Base-by-base conservation (phyloP, 2,888 invertebrate species). In the Scaptomyza reducta region DNA sequence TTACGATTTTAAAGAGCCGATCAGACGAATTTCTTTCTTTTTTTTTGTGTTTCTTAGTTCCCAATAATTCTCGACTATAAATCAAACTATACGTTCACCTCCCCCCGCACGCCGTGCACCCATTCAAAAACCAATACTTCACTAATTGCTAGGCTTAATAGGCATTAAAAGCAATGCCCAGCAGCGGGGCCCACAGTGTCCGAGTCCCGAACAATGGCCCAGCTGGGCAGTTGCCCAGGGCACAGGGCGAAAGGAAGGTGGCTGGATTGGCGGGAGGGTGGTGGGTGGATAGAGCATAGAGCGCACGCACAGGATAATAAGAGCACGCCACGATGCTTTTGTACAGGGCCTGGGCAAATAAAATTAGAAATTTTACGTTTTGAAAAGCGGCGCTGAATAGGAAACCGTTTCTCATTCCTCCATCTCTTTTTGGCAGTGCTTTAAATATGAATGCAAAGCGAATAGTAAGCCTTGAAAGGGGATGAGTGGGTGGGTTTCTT, bases 361-460 rank as follows among this genome's bases (percentile, higher is more conserved):
- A 82, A 82, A 82, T 82, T 87, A 87, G 85, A 84, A 87, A 87
- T 87, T 87, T 81, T 78, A 84, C 85, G 85, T 84, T 82, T 78
- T 81, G 64, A 74, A 78, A 79, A 79, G 62, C 77, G 74, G 33
- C 67, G 47, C 59, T 70, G 80, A 74, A 78, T 70, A 67, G 63
- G 16, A 65, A 75, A 62, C 47, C 44, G 50, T 38, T 16, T 40
- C 40, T 40, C 40, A 40, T 10, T 4, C 51, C 63, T 58, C 65
- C 16, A 41, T 53, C 79, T 44, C 10, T 2, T 6, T 9, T 6
- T 40, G 46, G 46, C 76, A 42, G 62, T 50, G 70, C 71, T 76
- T 87, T 87, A 81, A 87, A 81, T 84, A 84, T 83, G 85, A 87
- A 83, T 85, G 77, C 60, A 65, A 70, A 59, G 63, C 63, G 63